Conservation (phyloP, 37 sponge, comb jelly and placozoan species). For the Mnemiopsis leidyi region DNA sequence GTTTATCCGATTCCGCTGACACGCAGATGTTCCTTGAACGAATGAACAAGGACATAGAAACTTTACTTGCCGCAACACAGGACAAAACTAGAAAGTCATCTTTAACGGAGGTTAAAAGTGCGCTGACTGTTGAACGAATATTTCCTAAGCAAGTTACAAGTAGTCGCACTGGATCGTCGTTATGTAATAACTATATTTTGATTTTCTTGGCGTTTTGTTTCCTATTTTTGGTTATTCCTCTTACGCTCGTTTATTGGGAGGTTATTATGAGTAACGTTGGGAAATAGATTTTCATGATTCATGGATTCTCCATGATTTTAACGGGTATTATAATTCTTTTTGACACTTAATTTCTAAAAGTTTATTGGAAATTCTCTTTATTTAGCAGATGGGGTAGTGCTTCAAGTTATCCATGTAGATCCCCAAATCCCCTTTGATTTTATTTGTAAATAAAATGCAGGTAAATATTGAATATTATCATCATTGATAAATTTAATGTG, state of each 20-base stretch:
- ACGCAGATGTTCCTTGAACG: background rate
- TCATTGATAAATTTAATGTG: background rate
- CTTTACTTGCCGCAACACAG: background rate
- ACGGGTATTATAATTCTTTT: background rate
- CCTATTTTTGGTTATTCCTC: background rate
- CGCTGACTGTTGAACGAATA: constrained; percentile 51
- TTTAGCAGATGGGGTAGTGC: background rate
- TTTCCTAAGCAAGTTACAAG: constrained; percentile 48
- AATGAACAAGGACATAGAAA: constrained; percentile 42
- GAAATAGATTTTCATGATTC: background rate
- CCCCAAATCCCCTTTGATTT: background rate
- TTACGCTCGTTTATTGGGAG: constrained; percentile 30
- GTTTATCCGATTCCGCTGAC: background rate
- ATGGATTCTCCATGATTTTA: background rate
- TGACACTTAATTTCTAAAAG: background rate
- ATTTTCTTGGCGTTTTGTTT: background rate
- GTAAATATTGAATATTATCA: background rate
- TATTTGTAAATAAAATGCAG: background rate
- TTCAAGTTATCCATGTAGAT: background rate
- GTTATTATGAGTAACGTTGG: background rate
- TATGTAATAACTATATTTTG: background rate
- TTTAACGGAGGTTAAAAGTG: constrained; percentile 18
- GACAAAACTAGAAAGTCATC: background rate
- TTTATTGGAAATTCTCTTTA: background rate
- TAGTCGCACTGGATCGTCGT: constrained; percentile 1